Evolutionary conservation across 1,140 invertebrate genomes (phyloP).

Genomic region (Diabrotica virgifera): DNA sequence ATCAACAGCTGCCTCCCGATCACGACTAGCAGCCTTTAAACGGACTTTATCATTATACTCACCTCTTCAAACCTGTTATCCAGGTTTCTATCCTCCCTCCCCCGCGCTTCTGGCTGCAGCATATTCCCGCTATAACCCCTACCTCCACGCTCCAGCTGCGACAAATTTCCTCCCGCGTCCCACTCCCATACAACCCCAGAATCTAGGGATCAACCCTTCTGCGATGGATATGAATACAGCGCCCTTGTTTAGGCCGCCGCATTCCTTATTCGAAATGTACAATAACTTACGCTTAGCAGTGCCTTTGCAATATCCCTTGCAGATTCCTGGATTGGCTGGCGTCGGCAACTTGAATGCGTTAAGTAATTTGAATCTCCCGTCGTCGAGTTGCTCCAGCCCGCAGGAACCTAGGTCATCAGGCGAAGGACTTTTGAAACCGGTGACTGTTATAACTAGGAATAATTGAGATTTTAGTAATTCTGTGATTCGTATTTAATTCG

Average conservation of each 20-base stretch:
- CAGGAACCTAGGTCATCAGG: constrained; percentile 22
- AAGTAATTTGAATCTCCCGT: constrained; percentile 10
- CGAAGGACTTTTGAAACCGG: constrained; percentile 43
- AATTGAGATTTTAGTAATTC: constrained; percentile 15
- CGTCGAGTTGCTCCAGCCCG: constrained; percentile 18
- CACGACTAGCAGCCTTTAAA: constrained; percentile 73
- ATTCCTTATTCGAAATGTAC: constrained; percentile 40
- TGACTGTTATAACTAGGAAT: constrained; percentile 45
- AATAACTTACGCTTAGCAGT: constrained; percentile 34
- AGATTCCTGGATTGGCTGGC: constrained; percentile 29
- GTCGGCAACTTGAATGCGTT: constrained; percentile 12
- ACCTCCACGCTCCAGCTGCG: constrained; percentile 30
- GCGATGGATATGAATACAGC: constrained; percentile 9
- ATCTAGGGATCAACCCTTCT: constrained; percentile 19
- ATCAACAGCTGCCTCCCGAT: too few relatives aligned
- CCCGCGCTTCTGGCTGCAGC: constrained; percentile 29
- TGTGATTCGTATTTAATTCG: constrained; percentile 6
- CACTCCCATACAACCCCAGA: constrained; percentile 29
- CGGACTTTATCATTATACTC: constrained; percentile 56
- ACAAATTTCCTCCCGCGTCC: constrained; percentile 26
- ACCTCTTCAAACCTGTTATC: constrained; percentile 46
- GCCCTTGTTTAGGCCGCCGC: constrained; percentile 31
- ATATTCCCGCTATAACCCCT: constrained; percentile 42
- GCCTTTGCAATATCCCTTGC: constrained; percentile 36
- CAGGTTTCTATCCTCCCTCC: constrained; percentile 31